Evolutionary conservation across 2,888 invertebrate species (phyloP).

Genomic region (Drosophila ustulata): DNA sequence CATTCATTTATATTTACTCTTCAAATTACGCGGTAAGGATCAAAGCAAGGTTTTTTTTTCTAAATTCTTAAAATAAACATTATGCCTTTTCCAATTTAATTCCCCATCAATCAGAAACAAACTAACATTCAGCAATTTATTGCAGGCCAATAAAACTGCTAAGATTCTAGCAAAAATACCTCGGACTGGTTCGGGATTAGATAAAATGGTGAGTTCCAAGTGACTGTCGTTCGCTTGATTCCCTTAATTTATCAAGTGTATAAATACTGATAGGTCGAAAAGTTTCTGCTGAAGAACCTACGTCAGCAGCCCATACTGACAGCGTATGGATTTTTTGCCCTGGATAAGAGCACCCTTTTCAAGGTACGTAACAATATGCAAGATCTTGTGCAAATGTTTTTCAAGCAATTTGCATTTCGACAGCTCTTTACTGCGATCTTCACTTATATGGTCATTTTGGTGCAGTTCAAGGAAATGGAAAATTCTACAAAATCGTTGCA

Average conservation of each 20-base stretch:
- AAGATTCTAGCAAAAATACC: conserved; percentile 75
- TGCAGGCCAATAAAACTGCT: conserved; percentile 77
- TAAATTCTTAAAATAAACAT: not conserved
- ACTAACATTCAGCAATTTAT: conserved; percentile 15
- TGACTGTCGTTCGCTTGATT: not conserved
- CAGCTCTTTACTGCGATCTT: conserved; percentile 82
- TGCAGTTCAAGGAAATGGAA: conserved; percentile 83
- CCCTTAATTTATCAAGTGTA: not conserved
- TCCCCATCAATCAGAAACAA: not conserved
- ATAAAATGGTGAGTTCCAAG: conserved; percentile 71
- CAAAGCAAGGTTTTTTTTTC: not conserved
- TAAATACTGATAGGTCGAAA: conserved; percentile 71
- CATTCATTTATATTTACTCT: not conserved
- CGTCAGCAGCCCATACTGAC: conserved; percentile 80
- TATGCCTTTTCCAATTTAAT: not conserved
- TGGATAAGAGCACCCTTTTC: conserved; percentile 80
- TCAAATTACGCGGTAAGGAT: not conserved
- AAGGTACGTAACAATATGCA: conserved; percentile 59
- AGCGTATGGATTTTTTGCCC: conserved; percentile 81
- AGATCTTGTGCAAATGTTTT: not conserved
- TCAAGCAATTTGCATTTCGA: not conserved
- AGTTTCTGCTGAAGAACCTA: conserved; percentile 80
- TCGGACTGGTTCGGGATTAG: conserved; percentile 63
- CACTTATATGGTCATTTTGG: conserved; percentile 82
- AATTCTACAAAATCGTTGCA: conserved; percentile 69